These are phyloP conservation scores for Nannobrachium achirus DNA, from an alignment of 2,113 vertebrate species.

Conservation along the genomic window DNA sequence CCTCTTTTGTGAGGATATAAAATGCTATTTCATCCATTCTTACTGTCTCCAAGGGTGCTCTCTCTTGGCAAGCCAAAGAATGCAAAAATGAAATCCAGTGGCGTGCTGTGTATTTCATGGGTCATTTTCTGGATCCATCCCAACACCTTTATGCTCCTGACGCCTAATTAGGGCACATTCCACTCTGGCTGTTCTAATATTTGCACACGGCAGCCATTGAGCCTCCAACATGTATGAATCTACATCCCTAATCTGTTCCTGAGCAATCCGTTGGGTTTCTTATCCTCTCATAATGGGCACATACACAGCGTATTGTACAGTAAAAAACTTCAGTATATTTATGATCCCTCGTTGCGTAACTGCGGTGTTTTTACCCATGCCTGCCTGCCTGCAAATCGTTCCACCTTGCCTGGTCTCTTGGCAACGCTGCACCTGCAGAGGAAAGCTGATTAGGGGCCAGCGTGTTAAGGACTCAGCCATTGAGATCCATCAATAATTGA, in stretches of 20 bases:
- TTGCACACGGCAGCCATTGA: slow-evolving; percentile 12
- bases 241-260: slow-evolving; percentile 44
- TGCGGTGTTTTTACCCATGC: slow-evolving; percentile 48
- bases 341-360: slow-evolving; percentile 51
- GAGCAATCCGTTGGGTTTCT: slow-evolving; percentile 18
- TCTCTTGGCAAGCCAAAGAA: slow-evolving; percentile 32
- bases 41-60: slow-evolving; percentile 38
- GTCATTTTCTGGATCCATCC: slow-evolving; percentile 22
- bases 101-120: slow-evolving; percentile 32
- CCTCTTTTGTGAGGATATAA: slow-evolving; percentile 40
- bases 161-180: slow-evolving; percentile 47
- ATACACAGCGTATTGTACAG: background rate
- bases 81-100: slow-evolving; percentile 32
- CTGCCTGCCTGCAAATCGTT: slow-evolving; percentile 55
- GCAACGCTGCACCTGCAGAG: slow-evolving; percentile 70
- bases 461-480: slow-evolving; percentile 47
- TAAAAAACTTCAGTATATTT: slow-evolving; percentile 37
- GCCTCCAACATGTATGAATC: slow-evolving; percentile 64
- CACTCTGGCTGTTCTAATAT: slow-evolving; percentile 15
- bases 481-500: slow-evolving; percentile 78
- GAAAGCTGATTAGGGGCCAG: slow-evolving; percentile 52
- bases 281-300: slow-evolving; percentile 29
- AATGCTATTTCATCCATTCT: slow-evolving; percentile 49
- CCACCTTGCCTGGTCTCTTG: slow-evolving; percentile 59
- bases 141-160: slow-evolving; percentile 38